Evolutionary conservation across 2,888 invertebrate genomes (phyloP), one percentile per base, ranked within the genome.

Genomic region (Eurytoma adleriae): DNA sequence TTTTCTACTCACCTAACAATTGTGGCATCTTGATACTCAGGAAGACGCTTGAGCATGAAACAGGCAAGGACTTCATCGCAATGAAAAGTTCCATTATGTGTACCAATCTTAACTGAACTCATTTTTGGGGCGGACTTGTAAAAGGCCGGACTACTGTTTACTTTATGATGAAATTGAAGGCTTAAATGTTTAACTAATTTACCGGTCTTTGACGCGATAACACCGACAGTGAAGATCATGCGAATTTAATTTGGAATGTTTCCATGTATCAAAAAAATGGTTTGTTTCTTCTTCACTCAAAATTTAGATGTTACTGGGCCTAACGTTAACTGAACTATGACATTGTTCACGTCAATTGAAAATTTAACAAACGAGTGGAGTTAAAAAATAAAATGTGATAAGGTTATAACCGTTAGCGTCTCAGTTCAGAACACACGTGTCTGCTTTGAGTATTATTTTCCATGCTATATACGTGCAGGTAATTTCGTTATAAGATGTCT

Each of bases 61-160:
- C 98, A 98, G 0, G 98, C 99, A n/a, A 99, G 91, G 0, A 95
- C 96, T 91, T 99, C 98, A 89, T 99, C 98, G 87, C 97, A 98
- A 91, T 98, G 98, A 89, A 98, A 98, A 0, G 93, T 93, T 0
- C 98, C 98, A 92, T 94, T 93, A 85, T 96, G 96, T 0, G 96
- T 96, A 10, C 95, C 96, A 81, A 96, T 95, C 87, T 88, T 92
- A 74, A 91, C 78, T 62, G 82, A 77, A 72, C 83, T 77, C 86
- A 85, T 86, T n/a, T 81, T 83, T 24, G 16, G 40, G 40, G 7
- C 4, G 0, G 40, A 40, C 5, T n/a, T n/a, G 18, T 18, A 62
- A 30, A 57, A 30, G 18, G 3, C 30, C 52, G 18, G 3, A 57
- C 30, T 48, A 12, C 12, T 66, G n/a, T 54, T 67, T 20, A 75